These are phyloP conservation scores for Bombus terrestris DNA, from an alignment of 1,140 invertebrate genomes.

Conservation along the genomic window DNA sequence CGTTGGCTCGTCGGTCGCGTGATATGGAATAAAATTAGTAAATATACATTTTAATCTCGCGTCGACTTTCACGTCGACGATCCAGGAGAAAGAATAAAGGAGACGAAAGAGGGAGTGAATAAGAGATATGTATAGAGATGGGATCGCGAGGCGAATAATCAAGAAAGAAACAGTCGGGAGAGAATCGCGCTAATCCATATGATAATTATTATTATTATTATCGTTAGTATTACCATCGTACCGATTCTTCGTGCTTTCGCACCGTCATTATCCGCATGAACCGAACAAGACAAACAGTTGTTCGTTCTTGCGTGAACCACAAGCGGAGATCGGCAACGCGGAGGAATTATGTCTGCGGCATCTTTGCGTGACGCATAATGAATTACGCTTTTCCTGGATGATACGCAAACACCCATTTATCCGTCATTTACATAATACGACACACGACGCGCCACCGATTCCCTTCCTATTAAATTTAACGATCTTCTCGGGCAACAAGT, in stretches of 20 bases:
- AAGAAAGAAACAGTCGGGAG: conserved; percentile 23
- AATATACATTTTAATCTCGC: conserved; percentile 46
- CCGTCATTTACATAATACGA: conserved; percentile 34
- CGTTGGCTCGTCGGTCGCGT: not conserved
- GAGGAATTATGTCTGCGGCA: not conserved
- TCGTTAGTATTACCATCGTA: conserved; percentile 44
- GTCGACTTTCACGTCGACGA: conserved; percentile 26
- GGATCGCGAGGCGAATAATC: conserved; percentile 26
- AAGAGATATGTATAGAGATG: not conserved
- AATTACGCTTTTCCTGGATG: conserved; percentile 38
- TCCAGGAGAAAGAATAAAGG: not conserved
- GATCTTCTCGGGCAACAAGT: not conserved
- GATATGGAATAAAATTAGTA: conserved; percentile 39
- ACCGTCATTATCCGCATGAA: conserved; percentile 61
- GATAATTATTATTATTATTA: conserved; percentile 52
- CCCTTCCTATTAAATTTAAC: conserved; percentile 13
- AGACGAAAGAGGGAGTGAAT: not conserved
- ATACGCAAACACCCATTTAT: conserved; percentile 45
- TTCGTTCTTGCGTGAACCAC: not conserved
- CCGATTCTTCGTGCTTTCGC: conserved; percentile 56
- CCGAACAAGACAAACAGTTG: conserved; percentile 42
- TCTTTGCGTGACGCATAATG: conserved; percentile 38
- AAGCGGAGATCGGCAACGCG: too few relatives aligned
- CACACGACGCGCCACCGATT: not conserved
- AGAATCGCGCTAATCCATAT: conserved; percentile 26